Conservation (phyloP, 2,113 vertebrate genomes). For the Ploceus nigricollis region DNA sequence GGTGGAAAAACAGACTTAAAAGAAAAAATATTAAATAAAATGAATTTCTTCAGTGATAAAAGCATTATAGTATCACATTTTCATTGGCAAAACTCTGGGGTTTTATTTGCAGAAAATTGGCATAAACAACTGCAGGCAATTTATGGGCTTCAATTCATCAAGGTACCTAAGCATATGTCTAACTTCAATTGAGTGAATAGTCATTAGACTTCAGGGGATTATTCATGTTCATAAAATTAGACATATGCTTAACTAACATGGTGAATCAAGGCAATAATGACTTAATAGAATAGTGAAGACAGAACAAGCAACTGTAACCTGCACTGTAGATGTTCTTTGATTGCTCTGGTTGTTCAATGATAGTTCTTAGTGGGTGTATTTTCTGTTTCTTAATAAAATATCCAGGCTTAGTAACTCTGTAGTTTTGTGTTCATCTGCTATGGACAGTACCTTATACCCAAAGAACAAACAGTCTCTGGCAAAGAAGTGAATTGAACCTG, state of each 20-base stretch:
- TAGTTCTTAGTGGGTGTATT: neutral
- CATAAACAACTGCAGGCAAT: conserved; percentile 47
- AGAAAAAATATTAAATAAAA: neutral
- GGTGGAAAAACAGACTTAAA: neutral
- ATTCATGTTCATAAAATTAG: conserved; percentile 16
- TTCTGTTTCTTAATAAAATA: neutral
- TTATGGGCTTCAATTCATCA: conserved; percentile 33
- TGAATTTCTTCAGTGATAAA: neutral
- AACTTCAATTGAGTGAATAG: conserved; percentile 28
- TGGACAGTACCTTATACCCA: neutral
- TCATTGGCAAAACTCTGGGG: neutral
- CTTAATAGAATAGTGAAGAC: neutral
- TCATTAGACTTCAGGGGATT: conserved; percentile 33
- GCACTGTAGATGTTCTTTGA: neutral
- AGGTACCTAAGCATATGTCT: conserved; percentile 36
- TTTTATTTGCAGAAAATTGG: conserved; percentile 31
- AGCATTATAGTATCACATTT: neutral
- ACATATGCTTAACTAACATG: conserved; percentile 5
- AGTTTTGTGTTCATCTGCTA: neutral
- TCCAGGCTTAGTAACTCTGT: neutral
- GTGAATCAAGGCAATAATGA: neutral
- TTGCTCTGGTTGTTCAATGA: neutral
- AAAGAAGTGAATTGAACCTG: neutral
- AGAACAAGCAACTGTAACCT: neutral
- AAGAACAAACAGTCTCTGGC: neutral